Conservation (phyloP, 2,888 invertebrate genomes). For the Nomada fabriciana region DNA sequence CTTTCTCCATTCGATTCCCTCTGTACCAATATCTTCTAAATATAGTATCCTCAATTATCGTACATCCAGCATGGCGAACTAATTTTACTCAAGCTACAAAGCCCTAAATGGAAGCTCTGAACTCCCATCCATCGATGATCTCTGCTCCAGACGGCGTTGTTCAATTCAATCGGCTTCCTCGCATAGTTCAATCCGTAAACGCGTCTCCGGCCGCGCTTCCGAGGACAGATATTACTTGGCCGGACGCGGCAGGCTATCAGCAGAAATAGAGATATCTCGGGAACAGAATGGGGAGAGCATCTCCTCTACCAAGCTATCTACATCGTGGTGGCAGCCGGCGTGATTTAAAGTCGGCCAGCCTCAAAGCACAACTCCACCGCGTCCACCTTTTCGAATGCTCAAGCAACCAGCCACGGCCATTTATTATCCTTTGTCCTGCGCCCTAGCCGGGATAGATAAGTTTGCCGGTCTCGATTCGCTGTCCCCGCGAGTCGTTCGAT, state of each 20-base stretch:
- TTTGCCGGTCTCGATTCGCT: conserved; percentile 49
- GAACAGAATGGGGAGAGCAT: conserved; percentile 38
- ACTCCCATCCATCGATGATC: not conserved
- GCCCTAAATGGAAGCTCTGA: not conserved
- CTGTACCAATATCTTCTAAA: too few relatives aligned
- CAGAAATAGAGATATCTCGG: conserved; percentile 64
- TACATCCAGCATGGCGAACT: not conserved
- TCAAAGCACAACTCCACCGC: conserved; percentile 50
- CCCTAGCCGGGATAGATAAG: conserved; percentile 65
- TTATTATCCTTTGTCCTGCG: conserved; percentile 73
- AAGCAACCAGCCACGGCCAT: conserved; percentile 60
- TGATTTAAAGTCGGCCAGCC: conserved; percentile 66
- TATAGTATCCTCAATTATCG: not conserved
- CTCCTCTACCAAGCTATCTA: conserved; percentile 50
- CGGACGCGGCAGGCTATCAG: conserved; percentile 33
- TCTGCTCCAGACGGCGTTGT: not conserved
- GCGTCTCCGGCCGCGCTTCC: conserved; percentile 9
- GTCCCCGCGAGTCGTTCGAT: conserved; percentile 52
- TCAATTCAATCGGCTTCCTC: conserved; percentile 10
- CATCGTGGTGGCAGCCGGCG: conserved; percentile 55
- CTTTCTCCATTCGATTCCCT: too few relatives aligned
- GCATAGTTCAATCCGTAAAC: conserved; percentile 29
- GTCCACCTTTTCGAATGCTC: conserved; percentile 64
- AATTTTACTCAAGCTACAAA: not conserved
- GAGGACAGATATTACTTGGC: conserved; percentile 47